Evolutionary conservation across 2,888 invertebrate genomes (phyloP), one percentile per base, ranked within the genome.

Genomic region (Timema cristinae): DNA sequence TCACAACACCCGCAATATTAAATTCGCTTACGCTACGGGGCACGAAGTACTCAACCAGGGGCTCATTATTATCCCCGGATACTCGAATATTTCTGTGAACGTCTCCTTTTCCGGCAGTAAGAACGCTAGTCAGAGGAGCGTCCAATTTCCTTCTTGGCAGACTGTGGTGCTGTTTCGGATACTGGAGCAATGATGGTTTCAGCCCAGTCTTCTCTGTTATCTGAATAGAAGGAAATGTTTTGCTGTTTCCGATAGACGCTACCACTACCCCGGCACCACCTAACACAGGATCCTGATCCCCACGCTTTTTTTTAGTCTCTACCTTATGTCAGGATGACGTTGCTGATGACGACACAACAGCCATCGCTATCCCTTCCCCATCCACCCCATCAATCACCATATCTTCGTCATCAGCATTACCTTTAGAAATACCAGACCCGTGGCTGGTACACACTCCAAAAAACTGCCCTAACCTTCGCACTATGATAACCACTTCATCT

Each of bases 11-110:
- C 0, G 89, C 87, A 72, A 93, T 81, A 80, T 93, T 91, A 79
- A 93, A 93, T 80, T 93, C 93, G 82, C 93, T 93, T 72, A 93
- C 87, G 81, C 92, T 92, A 73, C 93, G 86, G 74, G 93, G 93
- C 75, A 93, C 92, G 81, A 93, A 93, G 81, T 93, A 93, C 80
- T 93, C 93, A 72, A 92, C 85, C 75, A 90, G 86, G 67, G 88
- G 87, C 77, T 89, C 90, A 47, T 9, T 9, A 32, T 63, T 63
- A 9, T 48, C 63, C 32, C 32, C 32, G 1, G 32, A 32, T 32
- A 32, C 32, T 32, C 32, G 32, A 32, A 32, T 32, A 32, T 32
- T 32, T 32, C 32, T 32, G 32, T 32, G 32, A 32, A 32, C 32
- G 32, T 32, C 32, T 32, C 32, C 32, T 32, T 32, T 32, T 32